Conservation (phyloP, 2,113 vertebrate genomes). For the Lanius ludovicianus region DNA sequence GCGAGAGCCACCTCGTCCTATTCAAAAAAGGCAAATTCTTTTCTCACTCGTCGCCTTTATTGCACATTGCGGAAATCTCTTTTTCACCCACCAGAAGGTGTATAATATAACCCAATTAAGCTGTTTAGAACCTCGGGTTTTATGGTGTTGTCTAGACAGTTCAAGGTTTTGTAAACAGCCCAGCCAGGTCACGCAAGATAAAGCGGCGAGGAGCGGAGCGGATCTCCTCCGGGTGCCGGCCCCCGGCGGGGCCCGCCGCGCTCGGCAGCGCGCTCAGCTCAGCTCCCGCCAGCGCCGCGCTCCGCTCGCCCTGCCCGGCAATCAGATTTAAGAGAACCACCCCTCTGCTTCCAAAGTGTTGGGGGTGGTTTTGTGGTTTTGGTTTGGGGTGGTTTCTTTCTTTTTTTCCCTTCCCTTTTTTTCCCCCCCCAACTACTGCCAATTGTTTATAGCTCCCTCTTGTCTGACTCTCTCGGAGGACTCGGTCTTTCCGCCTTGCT, state of each 20-base stretch:
- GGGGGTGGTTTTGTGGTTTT: background rate
- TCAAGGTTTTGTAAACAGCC: conserved; percentile 99
- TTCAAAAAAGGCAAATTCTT: conserved; percentile 72
- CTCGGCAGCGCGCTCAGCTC: background rate
- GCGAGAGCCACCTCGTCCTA: conserved; percentile 45
- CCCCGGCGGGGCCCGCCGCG: background rate
- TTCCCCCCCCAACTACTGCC: background rate
- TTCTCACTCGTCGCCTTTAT: conserved; percentile 79
- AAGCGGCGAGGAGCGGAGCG: conserved; percentile 67
- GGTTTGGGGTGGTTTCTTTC: background rate
- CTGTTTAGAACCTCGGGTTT: conserved; percentile 92
- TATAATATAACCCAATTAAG: conserved; percentile 98
- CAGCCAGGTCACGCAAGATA: conserved; percentile 81
- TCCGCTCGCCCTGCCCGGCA: background rate
- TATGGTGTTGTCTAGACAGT: conserved; percentile 99
- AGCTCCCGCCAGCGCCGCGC: background rate
- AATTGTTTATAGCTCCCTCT: conserved; percentile 44
- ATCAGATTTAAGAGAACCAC: background rate
- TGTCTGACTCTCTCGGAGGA: background rate
- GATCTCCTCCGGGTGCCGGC: conserved; percentile 42
- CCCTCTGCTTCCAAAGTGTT: background rate
- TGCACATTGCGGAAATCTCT: conserved; percentile 85
- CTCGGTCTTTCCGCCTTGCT: background rate
- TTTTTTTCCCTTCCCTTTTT: too few species aligned
- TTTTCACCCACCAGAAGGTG: conserved; percentile 85